These are phyloP conservation scores for Sylvia borin DNA, from an alignment of 2,797 vertebrate species.

Conservation along the genomic window DNA sequence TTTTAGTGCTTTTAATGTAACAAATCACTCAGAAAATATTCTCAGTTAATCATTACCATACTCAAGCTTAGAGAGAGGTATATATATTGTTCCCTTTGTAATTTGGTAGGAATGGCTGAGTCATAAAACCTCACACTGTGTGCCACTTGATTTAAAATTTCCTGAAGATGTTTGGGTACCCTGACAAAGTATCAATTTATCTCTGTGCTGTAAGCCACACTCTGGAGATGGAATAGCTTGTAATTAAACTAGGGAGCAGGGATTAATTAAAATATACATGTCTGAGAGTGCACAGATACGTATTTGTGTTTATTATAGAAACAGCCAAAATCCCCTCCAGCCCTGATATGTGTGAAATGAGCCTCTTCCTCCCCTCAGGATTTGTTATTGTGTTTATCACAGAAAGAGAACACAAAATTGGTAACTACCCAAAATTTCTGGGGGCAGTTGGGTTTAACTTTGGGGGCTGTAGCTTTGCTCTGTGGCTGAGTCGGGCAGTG, in stretches of 20 bases:
- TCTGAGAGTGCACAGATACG: not conserved
- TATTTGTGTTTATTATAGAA: not conserved
- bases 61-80: not conserved
- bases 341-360: not conserved
- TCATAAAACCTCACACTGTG: slow-evolving; percentile 17
- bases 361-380: not conserved
- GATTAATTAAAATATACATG: slow-evolving; percentile 25
- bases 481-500: not conserved
- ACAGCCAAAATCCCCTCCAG: not conserved
- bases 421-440: not conserved
- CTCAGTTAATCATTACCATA: slow-evolving; percentile 30
- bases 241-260: slow-evolving; percentile 32
- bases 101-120: slow-evolving; percentile 26
- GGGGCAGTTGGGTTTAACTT: not conserved
- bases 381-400: not conserved
- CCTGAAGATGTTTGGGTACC: not conserved
- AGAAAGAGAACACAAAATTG: not conserved
- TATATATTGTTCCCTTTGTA: slow-evolving; percentile 25
- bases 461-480: not conserved
- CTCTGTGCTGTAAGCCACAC: not conserved
- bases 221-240: not conserved
- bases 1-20: slow-evolving; percentile 43
- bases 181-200: slow-evolving; percentile 23
- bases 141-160: slow-evolving; percentile 22
- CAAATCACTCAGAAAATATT: slow-evolving; percentile 39